phyloP scores from a whole-genome alignment of 2,888 invertebrate species.

The Cheiracanthium punctorium region DNA sequence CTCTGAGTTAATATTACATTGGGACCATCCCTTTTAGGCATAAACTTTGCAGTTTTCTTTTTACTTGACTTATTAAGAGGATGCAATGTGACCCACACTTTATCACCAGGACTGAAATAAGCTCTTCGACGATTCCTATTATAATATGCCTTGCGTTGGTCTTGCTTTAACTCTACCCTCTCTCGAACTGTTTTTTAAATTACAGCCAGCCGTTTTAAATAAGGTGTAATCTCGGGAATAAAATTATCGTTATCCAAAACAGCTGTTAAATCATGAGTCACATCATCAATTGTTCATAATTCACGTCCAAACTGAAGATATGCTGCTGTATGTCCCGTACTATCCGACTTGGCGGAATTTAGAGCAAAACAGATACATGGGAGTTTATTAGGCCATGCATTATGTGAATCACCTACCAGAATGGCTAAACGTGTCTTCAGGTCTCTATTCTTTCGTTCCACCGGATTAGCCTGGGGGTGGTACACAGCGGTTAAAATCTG shows the following conservation, averaged over 20 bases:
- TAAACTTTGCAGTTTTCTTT: no score
- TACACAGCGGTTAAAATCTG: constrained; percentile 18
- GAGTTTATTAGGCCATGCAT: neutral
- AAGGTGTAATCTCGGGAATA: neutral
- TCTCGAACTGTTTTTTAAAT: neutral
- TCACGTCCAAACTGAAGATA: neutral
- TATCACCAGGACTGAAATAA: no score
- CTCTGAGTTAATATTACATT: no score
- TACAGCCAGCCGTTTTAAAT: neutral
- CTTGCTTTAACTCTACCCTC: neutral
- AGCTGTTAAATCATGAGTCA: neutral
- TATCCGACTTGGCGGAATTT: neutral
- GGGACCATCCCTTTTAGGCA: no score
- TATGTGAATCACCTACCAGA: neutral
- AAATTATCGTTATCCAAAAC: constrained; percentile 8
- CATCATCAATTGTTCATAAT: neutral
- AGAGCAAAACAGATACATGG: neutral
- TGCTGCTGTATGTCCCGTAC: neutral
- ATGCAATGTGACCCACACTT: no score
- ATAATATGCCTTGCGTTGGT: neutral
- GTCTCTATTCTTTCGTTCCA: constrained; percentile 14
- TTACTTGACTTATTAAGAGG: neutral
- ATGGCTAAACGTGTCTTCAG: constrained; percentile 6
- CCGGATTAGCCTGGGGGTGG: neutral
- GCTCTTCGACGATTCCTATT: neutral